Evolutionary conservation across 1,140 invertebrate genomes (phyloP), one percentile per base, ranked within the genome.

Genomic region (Diabrotica virgifera): DNA sequence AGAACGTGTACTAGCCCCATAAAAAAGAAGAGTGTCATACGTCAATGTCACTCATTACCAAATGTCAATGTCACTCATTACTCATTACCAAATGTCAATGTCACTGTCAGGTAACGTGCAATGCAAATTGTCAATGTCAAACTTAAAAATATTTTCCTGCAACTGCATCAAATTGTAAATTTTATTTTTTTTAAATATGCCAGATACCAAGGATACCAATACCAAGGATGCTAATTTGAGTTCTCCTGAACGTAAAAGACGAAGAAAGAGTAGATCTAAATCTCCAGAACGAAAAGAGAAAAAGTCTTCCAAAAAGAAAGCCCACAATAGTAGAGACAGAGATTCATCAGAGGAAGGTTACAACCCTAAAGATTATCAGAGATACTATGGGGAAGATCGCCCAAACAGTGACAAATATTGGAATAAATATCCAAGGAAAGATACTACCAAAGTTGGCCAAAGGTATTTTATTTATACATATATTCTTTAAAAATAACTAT

Each of bases 341-440:
- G 12, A 51, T 10, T 11, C 9, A 8, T 54, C 9, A 46, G 58
- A 50, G 11, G 36, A 61, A 5, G 6, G 10, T 60, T 36, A 37
- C n/a, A 36, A 66, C 5, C 40, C 40, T 10, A 46, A n/a, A n/a
- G 64, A 64, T 9, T 71, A 73, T 64, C 60, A 63, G 12, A 65
- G 76, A 57, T 78, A 78, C 68, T 79, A 78, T 70, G 76, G 76
- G n/a, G 74, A 77, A 8, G 67, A 73, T 24, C 66, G 70, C 52
- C 53, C 62, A 36, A 79, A 78, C 62, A 77, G 70, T 67, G 77
- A 81, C 66, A 69, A 65, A 12, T 77, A 79, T 66, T 79, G 77
- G 78, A 78, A 72, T 59, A 78, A 79, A 65, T 79, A 79, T 70
- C 76, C 77, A n/a, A 74, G 70, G 59, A 73, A 62, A 56, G 77